These are phyloP conservation scores for Megaceryle torquata DNA, from an alignment of 2,113 vertebrate species.

Conservation along the genomic window DNA sequence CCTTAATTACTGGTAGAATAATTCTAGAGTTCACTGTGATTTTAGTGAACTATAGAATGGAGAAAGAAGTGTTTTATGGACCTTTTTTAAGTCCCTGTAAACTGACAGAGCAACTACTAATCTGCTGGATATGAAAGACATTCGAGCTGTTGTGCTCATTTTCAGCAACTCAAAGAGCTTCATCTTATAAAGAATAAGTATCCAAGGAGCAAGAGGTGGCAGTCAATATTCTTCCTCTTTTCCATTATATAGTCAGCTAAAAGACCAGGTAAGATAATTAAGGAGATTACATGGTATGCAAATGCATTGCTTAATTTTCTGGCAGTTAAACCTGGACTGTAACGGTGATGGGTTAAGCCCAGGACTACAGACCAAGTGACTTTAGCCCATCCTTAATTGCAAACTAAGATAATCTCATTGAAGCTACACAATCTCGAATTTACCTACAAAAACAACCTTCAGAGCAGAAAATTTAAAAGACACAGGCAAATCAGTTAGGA, in stretches of 20 bases:
- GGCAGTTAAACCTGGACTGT: neutral
- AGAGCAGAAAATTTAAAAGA: neutral
- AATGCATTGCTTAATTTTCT: neutral
- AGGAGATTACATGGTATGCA: neutral
- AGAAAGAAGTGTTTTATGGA: neutral
- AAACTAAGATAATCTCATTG: neutral
- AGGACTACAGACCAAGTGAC: neutral
- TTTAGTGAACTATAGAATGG: neutral
- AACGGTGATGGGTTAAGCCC: neutral
- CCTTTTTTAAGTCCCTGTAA: neutral
- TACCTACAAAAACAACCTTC: neutral
- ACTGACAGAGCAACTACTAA: neutral
- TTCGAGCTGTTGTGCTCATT: neutral
- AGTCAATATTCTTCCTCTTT: slow-evolving; percentile 2
- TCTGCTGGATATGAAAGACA: neutral
- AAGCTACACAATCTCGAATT: neutral
- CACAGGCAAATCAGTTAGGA: neutral
- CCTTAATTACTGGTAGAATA: neutral
- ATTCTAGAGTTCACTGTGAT: neutral
- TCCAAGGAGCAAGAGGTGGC: neutral
- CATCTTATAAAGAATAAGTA: neutral
- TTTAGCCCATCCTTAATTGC: neutral
- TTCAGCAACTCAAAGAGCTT: neutral
- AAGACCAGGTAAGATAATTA: neutral
- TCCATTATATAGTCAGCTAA: neutral